Base-by-base conservation (phyloP, 1,140 invertebrate genomes). In the Ceratina australensis region DNA sequence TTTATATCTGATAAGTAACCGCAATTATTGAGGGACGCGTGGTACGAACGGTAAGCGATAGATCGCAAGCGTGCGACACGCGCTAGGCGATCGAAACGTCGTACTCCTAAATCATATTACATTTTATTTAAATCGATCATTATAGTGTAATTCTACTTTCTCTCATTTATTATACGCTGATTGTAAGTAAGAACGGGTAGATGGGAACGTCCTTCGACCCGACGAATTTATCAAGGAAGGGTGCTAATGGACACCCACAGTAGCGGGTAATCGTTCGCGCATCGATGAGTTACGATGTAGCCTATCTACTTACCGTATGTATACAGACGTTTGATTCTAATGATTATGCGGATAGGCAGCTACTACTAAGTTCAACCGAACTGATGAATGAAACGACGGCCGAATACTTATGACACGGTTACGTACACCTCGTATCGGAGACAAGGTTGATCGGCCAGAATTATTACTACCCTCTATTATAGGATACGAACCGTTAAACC, bases 371-470 rank as follows among this genome's bases (percentile, higher is more conserved):
- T 77, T 71, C 22, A 61, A 42, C 26, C 20, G 24, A 57, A 2
- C 49, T 69, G 67, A 77, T 77, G 52, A 67, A 77, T 77, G 74
- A 63, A 77, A 54, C 74, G 74, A 71, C 69, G 71, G 47, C 74
- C 66, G 74, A 71, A 67, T 77, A 77, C 49, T 47, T 16, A 56
- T 71, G 33, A 7, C 7, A 33, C 33, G 33, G 3, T 2, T 33
- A 42, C 33, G 33, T 42, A 42, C 10, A 42, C 5, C 10, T 42
- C 10, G 67, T 71, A 77, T 77, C 59, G 64, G 69, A 69, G 75
- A 50, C 72, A 72, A 71, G 75, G 77, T 82, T 82, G 79, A 82
- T 82, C 80, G 78, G 71, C 28, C 49, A 63, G 71, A 59, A 61
- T 63, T 73, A 79, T 66, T 73, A 74, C 72, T 22, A 65, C 47